A percentile compares a stretch with the other conserved stretches of the same genome.
phyloP scores from a whole-genome alignment of 2,888 invertebrate genomes.

The Eupithecia exiguata region DNA sequence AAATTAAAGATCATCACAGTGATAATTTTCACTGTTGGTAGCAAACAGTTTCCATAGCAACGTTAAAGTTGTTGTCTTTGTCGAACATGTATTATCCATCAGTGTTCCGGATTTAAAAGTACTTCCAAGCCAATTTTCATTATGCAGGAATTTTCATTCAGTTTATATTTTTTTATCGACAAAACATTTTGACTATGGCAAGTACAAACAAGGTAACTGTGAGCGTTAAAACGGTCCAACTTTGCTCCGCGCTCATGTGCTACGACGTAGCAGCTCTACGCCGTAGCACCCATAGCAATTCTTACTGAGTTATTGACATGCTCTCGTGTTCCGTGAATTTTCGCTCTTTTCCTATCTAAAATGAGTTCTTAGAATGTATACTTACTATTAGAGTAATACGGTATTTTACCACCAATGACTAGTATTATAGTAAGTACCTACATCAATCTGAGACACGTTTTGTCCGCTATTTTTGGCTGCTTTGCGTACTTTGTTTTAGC shows the following conservation, averaged over 20 bases:
- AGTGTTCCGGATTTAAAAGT: no score
- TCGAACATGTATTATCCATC: no score
- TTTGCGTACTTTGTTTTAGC: background rate
- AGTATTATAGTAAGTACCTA: background rate
- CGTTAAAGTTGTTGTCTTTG: no score
- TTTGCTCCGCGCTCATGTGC: background rate
- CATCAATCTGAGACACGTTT: background rate
- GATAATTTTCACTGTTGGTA: no score
- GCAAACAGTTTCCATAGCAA: no score
- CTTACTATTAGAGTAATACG: background rate
- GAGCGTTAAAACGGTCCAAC: background rate
- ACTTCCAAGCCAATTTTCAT: no score
- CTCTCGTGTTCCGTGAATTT: background rate
- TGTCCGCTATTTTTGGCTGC: background rate
- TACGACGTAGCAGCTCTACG: background rate
- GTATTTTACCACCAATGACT: background rate
- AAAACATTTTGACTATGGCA: no score
- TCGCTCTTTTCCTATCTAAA: background rate
- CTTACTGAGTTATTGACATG: slow-evolving; percentile 3
- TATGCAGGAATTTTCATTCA: no score
- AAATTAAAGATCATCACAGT: no score
- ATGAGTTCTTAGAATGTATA: background rate
- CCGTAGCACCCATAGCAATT: background rate
- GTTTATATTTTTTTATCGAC: no score
- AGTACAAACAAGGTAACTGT: background rate